A percentile compares a stretch with the other conserved stretches of the same genome.
Evolutionary conservation across 2,797 vertebrate genomes (phyloP).

Genomic region (Gadopsis bispinosus): DNA sequence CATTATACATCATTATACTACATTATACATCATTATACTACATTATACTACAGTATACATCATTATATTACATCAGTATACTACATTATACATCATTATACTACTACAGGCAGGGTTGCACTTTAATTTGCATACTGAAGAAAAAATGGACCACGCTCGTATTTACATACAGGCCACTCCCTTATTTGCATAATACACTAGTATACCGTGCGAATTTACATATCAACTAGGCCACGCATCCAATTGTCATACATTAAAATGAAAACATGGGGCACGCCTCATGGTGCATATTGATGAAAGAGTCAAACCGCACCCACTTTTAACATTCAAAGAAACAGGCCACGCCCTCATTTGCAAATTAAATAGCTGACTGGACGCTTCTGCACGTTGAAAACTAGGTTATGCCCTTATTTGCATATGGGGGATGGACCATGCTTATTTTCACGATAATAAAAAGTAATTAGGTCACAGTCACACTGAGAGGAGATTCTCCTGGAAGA

Average conservation of each 20-base stretch:
- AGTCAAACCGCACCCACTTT: neutral
- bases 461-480: constrained; percentile 12
- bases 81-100: too few relatives aligned
- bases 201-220: neutral
- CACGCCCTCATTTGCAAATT: constrained; percentile 2
- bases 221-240: neutral
- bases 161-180: constrained; percentile 4
- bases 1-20: too few relatives aligned
- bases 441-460: constrained; percentile 42
- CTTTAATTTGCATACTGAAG: neutral
- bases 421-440: constrained; percentile 21
- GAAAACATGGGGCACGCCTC: neutral
- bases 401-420: constrained; percentile 36
- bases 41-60: too few relatives aligned
- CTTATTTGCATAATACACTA: constrained; percentile 4
- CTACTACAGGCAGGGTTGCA: too few relatives aligned
- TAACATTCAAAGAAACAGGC: neutral
- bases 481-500: neutral
- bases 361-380: neutral
- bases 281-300: neutral
- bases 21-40: too few relatives aligned
- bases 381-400: constrained; percentile 25
- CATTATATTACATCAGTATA: too few relatives aligned
- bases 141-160: neutral
- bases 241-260: neutral